These are phyloP conservation scores for Nasua narica DNA, from an alignment of 2,797 vertebrate genomes.

Conservation along the genomic window DNA sequence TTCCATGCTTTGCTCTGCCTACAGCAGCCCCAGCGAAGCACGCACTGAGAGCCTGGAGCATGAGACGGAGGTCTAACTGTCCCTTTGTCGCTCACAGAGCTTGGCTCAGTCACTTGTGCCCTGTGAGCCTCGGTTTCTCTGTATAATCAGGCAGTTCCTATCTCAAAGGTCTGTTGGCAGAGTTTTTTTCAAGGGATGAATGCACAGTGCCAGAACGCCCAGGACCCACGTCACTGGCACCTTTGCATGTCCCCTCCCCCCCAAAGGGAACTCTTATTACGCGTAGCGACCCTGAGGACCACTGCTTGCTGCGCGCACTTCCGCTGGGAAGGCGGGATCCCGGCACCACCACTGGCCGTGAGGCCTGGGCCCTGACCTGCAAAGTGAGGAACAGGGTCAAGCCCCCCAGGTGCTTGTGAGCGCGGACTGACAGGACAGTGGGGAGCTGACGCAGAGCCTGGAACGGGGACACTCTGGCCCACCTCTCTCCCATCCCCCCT, in stretches of 20 bases:
- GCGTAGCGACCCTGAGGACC: not conserved
- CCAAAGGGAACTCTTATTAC: not conserved
- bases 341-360: not conserved
- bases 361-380: not conserved
- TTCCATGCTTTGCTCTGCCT: not conserved
- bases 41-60: not conserved
- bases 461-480: fast-evolving
- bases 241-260: not conserved
- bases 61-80: too few species aligned
- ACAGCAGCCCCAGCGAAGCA: too few species aligned
- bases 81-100: not conserved
- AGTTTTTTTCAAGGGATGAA: not conserved
- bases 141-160: not conserved
- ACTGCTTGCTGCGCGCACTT: not conserved
- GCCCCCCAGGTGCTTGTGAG: not conserved
- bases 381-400: not conserved
- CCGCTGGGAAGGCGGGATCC: not conserved
- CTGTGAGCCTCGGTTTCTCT: not conserved
- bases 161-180: too few species aligned
- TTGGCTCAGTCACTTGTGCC: not conserved
- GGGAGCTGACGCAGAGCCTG: not conserved
- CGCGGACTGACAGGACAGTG: fast-evolving
- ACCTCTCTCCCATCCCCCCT: not conserved
- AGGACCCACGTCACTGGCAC: not conserved
- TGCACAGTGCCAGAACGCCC: fast-evolving